Percentiles rank a stretch among this genome's conserved stretches.
These are phyloP conservation scores for Philhelius pedissequus DNA, from an alignment of 2,888 invertebrate species.

Conservation along the genomic window DNA sequence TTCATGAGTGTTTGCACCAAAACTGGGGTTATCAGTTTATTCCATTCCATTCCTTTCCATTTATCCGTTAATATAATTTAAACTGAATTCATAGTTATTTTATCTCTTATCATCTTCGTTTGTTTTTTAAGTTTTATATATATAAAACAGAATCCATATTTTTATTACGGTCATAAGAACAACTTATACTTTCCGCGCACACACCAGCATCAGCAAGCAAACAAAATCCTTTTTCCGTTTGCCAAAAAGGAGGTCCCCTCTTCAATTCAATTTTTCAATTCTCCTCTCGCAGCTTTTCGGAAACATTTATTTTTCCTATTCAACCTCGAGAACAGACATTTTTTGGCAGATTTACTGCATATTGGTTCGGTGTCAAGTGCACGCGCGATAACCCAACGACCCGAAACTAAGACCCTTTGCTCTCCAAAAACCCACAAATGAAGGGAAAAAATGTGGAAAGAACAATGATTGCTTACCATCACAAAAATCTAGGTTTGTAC, in stretches of 20 bases:
- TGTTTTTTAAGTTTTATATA: too few relatives aligned
- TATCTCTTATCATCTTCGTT: too few relatives aligned
- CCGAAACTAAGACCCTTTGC: slow-evolving; percentile 31
- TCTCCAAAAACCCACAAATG: background rate
- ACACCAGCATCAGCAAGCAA: too few relatives aligned
- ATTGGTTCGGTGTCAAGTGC: slow-evolving; percentile 78
- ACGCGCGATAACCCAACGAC: slow-evolving; percentile 69
- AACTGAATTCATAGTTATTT: too few relatives aligned
- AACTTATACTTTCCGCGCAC: background rate
- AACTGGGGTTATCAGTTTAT: too few relatives aligned
- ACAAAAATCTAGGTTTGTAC: slow-evolving; percentile 10
- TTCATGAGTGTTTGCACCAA: too few relatives aligned
- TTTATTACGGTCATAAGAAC: background rate
- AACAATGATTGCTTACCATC: slow-evolving; percentile 45
- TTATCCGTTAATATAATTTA: too few relatives aligned
- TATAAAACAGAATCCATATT: background rate
- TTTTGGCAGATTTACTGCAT: slow-evolving; percentile 78
- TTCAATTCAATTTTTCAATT: background rate
- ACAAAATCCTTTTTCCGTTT: background rate
- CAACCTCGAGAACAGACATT: slow-evolving; percentile 36
- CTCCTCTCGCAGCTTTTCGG: background rate
- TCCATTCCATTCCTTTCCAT: too few relatives aligned
- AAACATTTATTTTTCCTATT: slow-evolving; percentile 29
- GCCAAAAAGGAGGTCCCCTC: background rate
- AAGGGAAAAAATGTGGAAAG: background rate